Percentiles rank a stretch among this genome's conserved stretches.
phyloP scores from a whole-genome alignment of 2,113 vertebrate species.

The Plectropomus leopardus region DNA sequence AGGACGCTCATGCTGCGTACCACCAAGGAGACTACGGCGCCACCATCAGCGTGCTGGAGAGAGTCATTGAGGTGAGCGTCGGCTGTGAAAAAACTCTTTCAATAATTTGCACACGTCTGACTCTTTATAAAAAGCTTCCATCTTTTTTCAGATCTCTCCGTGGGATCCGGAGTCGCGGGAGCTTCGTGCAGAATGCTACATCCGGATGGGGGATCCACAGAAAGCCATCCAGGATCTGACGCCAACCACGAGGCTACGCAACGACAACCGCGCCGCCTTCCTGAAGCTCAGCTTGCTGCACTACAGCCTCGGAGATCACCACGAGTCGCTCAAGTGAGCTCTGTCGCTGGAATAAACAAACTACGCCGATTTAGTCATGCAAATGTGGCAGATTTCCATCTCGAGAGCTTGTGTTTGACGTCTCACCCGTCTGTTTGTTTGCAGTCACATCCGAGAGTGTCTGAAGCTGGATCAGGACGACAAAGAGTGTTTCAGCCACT shows the following conservation, averaged over 20 bases:
- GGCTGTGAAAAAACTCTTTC: not conserved
- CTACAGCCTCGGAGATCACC: constrained; percentile 87
- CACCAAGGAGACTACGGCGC: constrained; percentile 82
- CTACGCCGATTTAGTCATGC: not conserved
- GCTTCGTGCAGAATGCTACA: constrained; percentile 87
- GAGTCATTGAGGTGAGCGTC: constrained; percentile 83
- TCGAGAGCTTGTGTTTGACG: not conserved
- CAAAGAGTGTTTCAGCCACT: constrained; percentile 88
- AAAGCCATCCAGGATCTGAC: constrained; percentile 89
- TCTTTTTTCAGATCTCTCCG: constrained; percentile 82
- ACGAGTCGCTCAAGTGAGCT: constrained; percentile 86
- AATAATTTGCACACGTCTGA: not conserved
- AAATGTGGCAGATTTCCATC: constrained; percentile 22
- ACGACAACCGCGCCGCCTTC: constrained; percentile 88
- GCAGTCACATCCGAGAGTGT: constrained; percentile 88
- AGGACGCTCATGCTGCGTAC: constrained; percentile 80
- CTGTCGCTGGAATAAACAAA: not conserved
- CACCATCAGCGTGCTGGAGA: constrained; percentile 80
- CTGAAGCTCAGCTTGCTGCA: constrained; percentile 88
- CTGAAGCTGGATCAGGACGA: constrained; percentile 90
- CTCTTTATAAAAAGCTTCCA: not conserved
- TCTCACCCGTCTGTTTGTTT: not conserved
- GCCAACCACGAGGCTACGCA: constrained; percentile 85
- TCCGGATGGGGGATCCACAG: constrained; percentile 84
- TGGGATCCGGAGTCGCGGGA: constrained; percentile 88